Base-by-base conservation (phyloP, 2,888 invertebrate species). In the Nesidiocoris tenuis region DNA sequence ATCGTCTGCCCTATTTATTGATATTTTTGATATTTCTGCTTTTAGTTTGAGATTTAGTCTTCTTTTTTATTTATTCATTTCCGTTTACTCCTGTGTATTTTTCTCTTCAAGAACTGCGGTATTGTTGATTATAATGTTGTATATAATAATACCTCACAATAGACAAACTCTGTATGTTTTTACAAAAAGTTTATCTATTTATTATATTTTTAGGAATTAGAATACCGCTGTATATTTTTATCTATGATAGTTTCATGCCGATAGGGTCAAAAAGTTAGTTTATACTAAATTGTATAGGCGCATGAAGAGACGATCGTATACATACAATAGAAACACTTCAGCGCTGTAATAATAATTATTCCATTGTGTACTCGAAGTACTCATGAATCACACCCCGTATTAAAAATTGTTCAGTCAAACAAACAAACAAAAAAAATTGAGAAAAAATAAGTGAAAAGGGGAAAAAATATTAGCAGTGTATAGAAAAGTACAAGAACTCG, bases 191-290 rank as follows among this genome's bases (percentile, higher is more conserved):
- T n/a, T 39, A 39, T 39, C 39, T 57, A 70, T 70, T 70, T 70
- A 70, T 70, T 70, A 19, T 59, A 67, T 54, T 54, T 12, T 54
- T 66, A 66, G 21, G 9, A 54, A 67, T 56, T 55, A n/a, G 67
- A 56, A 56, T 67, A 55, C 67, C 56, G 70, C 59, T 70, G 70
- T 70, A 70, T 70, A 70, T 70, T 70, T 61, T 24, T 17, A 68
- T 39, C 39, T 39, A 39, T 39, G n/a, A n/a, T n/a, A 39, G 12
- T 39, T 39, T 39, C 5, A 39, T 39, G 12, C 39, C 39, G 39
- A 39, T 39, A 39, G 39, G 12, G 3, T 39, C 5, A 39, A 12
- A 3, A 39, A 39, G 12, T 39, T 39, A 39, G 12, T 3, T 39
- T 39, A 39, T 39, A 39, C 3, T 39, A 39, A 39, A 39, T 39